Conservation (phyloP, 2,113 vertebrate species). For the Grus americana region DNA sequence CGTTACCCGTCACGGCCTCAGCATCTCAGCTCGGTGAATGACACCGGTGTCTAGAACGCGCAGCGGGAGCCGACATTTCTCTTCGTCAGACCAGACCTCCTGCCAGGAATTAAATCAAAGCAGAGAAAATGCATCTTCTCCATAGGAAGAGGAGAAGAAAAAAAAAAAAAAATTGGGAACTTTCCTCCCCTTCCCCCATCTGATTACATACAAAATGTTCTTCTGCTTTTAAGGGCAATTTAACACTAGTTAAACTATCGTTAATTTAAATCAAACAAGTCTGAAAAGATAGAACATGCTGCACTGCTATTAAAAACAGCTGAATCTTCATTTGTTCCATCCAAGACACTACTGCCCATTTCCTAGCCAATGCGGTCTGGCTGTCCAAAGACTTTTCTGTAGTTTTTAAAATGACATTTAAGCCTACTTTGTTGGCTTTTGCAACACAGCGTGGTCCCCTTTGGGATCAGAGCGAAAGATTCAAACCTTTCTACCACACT, state of each 20-base stretch:
- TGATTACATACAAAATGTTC: not conserved
- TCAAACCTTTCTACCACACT: not conserved
- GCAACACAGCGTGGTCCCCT: not conserved
- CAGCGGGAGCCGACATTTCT: not conserved
- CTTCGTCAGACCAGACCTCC: not conserved
- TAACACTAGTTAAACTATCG: constrained; percentile 12
- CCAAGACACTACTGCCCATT: not conserved
- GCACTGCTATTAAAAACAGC: constrained; percentile 19
- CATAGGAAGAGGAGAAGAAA: no score
- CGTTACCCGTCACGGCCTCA: not conserved
- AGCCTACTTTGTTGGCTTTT: not conserved
- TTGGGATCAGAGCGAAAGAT: not conserved
- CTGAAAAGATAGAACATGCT: not conserved
- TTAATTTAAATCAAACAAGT: constrained; percentile 57
- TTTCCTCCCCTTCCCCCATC: not conserved
- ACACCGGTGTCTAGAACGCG: not conserved
- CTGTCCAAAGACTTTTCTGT: not conserved
- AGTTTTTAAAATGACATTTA: not conserved
- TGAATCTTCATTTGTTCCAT: not conserved
- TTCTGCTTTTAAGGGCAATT: constrained; percentile 49
- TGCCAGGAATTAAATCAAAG: not conserved
- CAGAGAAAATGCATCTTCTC: not conserved
- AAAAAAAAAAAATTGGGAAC: not conserved
- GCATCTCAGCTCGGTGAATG: not conserved
- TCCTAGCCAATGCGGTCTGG: not conserved